These are phyloP conservation scores for Myripristis murdjan DNA, from an alignment of 2,797 vertebrate genomes.

Conservation along the genomic window DNA sequence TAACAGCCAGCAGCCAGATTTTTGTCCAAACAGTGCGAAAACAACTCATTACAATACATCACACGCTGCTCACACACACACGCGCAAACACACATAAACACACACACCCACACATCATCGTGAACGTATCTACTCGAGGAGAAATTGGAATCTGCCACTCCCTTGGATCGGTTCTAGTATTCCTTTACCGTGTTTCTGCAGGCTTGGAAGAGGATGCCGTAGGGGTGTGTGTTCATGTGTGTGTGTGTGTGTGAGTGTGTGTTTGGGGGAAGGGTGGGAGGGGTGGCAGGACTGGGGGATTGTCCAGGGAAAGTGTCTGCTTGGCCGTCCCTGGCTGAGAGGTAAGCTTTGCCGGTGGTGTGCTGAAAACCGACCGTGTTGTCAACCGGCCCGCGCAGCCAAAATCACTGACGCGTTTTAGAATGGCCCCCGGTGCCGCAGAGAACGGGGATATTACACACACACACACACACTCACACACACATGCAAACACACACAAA, in stretches of 20 bases:
- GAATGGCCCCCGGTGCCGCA: slow-evolving; percentile 59
- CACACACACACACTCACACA: slow-evolving; percentile 46
- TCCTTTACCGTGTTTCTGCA: slow-evolving; percentile 61
- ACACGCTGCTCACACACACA: neutral
- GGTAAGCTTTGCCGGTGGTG: slow-evolving; percentile 67
- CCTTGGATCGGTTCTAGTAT: slow-evolving; percentile 63
- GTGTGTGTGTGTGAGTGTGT: neutral
- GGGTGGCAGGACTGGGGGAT: slow-evolving; percentile 42
- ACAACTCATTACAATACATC: slow-evolving; percentile 19
- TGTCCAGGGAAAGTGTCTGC: slow-evolving; percentile 77
- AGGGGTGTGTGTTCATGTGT: slow-evolving; percentile 23
- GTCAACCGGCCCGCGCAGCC: slow-evolving; percentile 57
- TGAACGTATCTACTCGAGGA: slow-evolving; percentile 62
- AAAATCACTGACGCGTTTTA: slow-evolving; percentile 71
- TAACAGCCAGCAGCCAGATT: slow-evolving; percentile 29
- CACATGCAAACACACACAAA: slow-evolving; percentile 24
- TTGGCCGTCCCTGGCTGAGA: slow-evolving; percentile 71
- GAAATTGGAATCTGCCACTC: slow-evolving; percentile 54
- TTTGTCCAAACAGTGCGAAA: slow-evolving; percentile 26
- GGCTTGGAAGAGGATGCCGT: slow-evolving; percentile 59
- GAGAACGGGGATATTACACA: slow-evolving; percentile 67
- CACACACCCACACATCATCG: slow-evolving; percentile 40
- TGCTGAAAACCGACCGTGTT: slow-evolving; percentile 71
- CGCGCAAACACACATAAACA: slow-evolving; percentile 19
- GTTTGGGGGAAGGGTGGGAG: neutral